Base-by-base conservation (phyloP, 1,140 invertebrate species). In the Micrasema minimum region DNA sequence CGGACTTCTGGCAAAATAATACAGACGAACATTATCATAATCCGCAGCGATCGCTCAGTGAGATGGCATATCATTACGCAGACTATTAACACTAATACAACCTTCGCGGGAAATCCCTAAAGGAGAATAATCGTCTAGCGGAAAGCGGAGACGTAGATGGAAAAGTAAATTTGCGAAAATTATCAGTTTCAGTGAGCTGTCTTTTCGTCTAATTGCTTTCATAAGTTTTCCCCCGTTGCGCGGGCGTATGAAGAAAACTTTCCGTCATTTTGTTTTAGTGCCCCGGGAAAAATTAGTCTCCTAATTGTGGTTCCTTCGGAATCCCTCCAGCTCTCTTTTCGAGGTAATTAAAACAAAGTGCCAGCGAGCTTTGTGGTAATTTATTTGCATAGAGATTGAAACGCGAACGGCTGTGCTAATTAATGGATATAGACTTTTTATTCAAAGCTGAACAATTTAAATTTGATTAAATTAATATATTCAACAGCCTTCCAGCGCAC, bases 121-220 rank as follows among this genome's bases (percentile, higher is more conserved):
- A 55, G 65, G 62, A 61, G 57, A 69, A 73, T 69, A 69, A 69
- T 69, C 69, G 61, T 66, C 72, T 59, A n/a, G 43, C 35, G 35
- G 61, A 51, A 46, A 46, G 64, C 31, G 67, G 53, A 53, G 48
- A 48, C 68, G 55, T 31, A 67, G 66, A 69, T 61, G 57, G 72
- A 74, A 74, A 74, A 74, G 72, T 71, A 66, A 74, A 74, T 62
- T 71, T 71, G 68, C 18, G 68, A 71, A 74, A 71, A 74, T 74
- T 74, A 74, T 71, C 72, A 74, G 69, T 67, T 65, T 62, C 57
- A 61, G 53, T 53, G 64, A 71, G 68, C 72, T 65, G 68, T 74
- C 72, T 70, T 74, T 62, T 59, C 65, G 64, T 37, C 69, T 71
- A 71, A 74, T 74, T 74, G 72, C 72, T 71, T 70, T 75, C 73